phyloP scores from a whole-genome alignment of 2,888 invertebrate species.

The Habroteleia sp. region DNA sequence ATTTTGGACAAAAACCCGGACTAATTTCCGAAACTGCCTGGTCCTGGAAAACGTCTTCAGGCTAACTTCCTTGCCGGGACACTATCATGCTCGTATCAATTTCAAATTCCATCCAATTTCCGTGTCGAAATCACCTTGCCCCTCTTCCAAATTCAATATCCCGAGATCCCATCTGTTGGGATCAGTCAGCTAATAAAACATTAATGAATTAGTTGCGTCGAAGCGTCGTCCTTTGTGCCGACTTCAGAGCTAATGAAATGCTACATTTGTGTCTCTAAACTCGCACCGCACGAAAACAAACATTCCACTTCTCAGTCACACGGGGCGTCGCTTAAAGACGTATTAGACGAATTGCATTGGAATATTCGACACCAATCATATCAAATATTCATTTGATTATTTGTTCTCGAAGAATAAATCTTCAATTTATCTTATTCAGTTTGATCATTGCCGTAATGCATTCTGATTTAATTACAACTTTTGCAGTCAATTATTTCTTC shows the following conservation, averaged over 20 bases:
- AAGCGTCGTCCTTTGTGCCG: slow-evolving; percentile 26
- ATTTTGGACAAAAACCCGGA: slow-evolving; percentile 31
- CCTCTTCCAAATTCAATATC: slow-evolving; percentile 48
- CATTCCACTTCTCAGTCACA: not conserved
- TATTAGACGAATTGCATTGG: slow-evolving; percentile 10
- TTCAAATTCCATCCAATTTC: slow-evolving; percentile 57
- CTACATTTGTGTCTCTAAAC: slow-evolving; percentile 12
- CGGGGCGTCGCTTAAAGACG: slow-evolving; percentile 7
- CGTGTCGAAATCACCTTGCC: slow-evolving; percentile 38
- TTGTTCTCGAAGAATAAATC: too few species aligned
- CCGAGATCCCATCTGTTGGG: slow-evolving; percentile 46
- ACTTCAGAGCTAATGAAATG: slow-evolving; percentile 34
- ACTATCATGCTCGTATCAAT: slow-evolving; percentile 44
- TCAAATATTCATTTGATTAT: not conserved
- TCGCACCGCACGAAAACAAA: slow-evolving; percentile 6
- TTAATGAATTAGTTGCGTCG: slow-evolving; percentile 42
- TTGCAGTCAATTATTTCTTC: too few species aligned
- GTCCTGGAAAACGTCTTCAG: slow-evolving; percentile 45
- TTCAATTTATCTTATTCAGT: too few species aligned
- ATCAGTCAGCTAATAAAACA: slow-evolving; percentile 47
- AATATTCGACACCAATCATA: not conserved
- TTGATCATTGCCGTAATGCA: too few species aligned
- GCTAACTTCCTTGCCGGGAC: slow-evolving; percentile 23
- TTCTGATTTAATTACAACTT: too few species aligned
- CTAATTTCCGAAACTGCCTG: slow-evolving; percentile 53